Conservation (phyloP, 2,888 invertebrate species). For the Chouioia cunea region DNA sequence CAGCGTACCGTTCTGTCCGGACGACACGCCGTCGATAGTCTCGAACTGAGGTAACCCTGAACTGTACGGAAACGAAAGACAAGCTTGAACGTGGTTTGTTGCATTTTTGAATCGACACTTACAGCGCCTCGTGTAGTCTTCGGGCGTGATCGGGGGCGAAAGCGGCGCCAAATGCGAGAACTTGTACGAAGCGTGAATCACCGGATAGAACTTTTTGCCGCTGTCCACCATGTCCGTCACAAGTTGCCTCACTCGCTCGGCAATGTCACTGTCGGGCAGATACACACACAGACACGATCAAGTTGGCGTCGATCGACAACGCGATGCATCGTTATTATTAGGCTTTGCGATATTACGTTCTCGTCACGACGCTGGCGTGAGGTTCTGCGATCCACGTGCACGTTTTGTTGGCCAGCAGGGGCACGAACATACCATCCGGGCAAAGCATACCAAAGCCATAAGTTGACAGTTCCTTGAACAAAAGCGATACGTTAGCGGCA, state of each 20-base stretch:
- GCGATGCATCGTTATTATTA: no score
- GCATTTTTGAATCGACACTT: no score
- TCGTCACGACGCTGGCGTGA: constrained; percentile 81
- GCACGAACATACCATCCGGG: constrained; percentile 78
- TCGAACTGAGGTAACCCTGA: constrained; percentile 64
- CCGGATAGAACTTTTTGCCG: constrained; percentile 35
- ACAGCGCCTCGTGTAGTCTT: constrained; percentile 75
- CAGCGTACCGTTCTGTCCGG: constrained; percentile 62
- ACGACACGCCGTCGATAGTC: constrained; percentile 59
- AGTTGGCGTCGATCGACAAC: no score
- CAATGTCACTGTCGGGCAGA: constrained; percentile 64
- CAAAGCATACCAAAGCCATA: constrained; percentile 80
- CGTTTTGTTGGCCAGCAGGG: constrained; percentile 71
- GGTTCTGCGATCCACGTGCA: constrained; percentile 86
- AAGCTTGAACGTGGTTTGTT: no score
- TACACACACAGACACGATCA: no score
- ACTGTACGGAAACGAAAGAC: constrained; percentile 55
- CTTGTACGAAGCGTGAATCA: constrained; percentile 42
- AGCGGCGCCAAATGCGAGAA: constrained; percentile 59
- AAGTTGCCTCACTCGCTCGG: constrained; percentile 70
- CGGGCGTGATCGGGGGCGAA: constrained; percentile 72
- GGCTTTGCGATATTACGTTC: constrained; percentile 70
- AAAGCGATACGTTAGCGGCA: constrained; percentile 28
- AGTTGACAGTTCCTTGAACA: constrained; percentile 34
- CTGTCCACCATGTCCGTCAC: constrained; percentile 26